Evolutionary conservation across 2,888 invertebrate species (phyloP).

Genomic region (Lordiphosa andalusiaca): DNA sequence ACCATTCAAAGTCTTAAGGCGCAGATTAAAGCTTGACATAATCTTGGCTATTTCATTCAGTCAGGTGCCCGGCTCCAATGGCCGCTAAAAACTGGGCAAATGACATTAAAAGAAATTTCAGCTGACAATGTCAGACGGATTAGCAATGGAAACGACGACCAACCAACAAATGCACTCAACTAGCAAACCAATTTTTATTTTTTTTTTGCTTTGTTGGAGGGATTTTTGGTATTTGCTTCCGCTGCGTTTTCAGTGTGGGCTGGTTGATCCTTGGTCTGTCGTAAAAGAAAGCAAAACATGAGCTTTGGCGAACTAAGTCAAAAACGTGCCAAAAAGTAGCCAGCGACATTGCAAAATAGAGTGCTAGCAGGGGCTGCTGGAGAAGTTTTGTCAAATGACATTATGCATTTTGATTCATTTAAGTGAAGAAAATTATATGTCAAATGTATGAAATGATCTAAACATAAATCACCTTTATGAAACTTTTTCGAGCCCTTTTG

Average conservation of each 20-base stretch:
- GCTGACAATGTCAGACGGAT: slow-evolving; percentile 69
- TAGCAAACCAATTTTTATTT: slow-evolving; percentile 39
- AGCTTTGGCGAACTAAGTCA: slow-evolving; percentile 27
- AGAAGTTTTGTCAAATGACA: background rate
- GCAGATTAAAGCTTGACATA: slow-evolving; percentile 7
- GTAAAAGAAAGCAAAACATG: slow-evolving; percentile 19
- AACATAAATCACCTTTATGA: too few relatives aligned
- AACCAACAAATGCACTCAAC: slow-evolving; percentile 32
- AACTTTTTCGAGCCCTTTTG: too few relatives aligned
- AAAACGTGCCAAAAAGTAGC: slow-evolving; percentile 43
- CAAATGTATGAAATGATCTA: too few relatives aligned
- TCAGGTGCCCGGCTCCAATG: slow-evolving; percentile 15
- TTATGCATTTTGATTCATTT: background rate
- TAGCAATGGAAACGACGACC: slow-evolving; percentile 36
- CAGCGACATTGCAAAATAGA: slow-evolving; percentile 1
- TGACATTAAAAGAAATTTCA: slow-evolving; percentile 59
- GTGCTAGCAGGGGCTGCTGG: slow-evolving; percentile 1
- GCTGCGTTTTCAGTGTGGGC: slow-evolving; percentile 32
- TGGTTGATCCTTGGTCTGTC: slow-evolving; percentile 56
- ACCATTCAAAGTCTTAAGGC: background rate
- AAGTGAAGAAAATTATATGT: too few relatives aligned
- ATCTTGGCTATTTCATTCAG: background rate
- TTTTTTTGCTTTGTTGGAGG: slow-evolving; percentile 6
- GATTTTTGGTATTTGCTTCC: slow-evolving; percentile 26
- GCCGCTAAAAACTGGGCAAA: slow-evolving; percentile 39